phyloP scores from a whole-genome alignment of 2,113 vertebrate genomes.

The Octodon degus region DNA sequence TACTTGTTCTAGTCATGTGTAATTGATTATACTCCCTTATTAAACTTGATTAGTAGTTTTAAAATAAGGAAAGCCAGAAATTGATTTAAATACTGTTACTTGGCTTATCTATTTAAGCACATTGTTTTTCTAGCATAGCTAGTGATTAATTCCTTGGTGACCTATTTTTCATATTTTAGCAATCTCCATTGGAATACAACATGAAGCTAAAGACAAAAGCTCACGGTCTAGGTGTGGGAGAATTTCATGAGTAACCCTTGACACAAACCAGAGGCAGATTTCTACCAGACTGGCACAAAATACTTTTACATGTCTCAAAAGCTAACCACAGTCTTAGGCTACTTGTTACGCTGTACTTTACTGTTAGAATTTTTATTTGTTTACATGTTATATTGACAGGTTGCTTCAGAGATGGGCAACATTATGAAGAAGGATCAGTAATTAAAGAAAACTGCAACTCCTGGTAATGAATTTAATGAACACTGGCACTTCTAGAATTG shows the following conservation, averaged over 20 bases:
- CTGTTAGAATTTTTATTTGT: conserved; percentile 51
- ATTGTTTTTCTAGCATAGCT: not conserved
- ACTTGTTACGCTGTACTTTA: conserved; percentile 17
- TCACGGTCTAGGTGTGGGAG: conserved; percentile 1
- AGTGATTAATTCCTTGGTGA: conserved; percentile 16
- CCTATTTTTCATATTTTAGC: not conserved
- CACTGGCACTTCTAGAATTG: not conserved
- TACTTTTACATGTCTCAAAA: conserved; percentile 26
- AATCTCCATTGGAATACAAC: conserved; percentile 52
- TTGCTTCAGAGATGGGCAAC: conserved; percentile 85
- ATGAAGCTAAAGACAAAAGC: not conserved
- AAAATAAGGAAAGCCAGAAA: not conserved
- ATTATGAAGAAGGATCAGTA: conserved; percentile 84
- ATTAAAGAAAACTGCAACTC: conserved; percentile 89
- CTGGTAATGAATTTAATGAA: conserved; percentile 84
- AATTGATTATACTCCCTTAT: not conserved
- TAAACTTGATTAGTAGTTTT: not conserved
- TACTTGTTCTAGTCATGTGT: not conserved
- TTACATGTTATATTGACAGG: conserved; percentile 83
- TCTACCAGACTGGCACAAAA: not conserved
- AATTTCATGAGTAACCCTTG: not conserved
- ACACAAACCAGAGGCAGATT: not conserved
- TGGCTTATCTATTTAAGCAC: conserved; percentile 6
- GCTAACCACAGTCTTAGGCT: not conserved
- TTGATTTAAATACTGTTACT: conserved; percentile 29